A percentile compares a stretch with the other conserved stretches of the same genome.
These are phyloP conservation scores for Psylliodes chrysocephalus DNA, from an alignment of 2,888 invertebrate species.

Conservation along the genomic window DNA sequence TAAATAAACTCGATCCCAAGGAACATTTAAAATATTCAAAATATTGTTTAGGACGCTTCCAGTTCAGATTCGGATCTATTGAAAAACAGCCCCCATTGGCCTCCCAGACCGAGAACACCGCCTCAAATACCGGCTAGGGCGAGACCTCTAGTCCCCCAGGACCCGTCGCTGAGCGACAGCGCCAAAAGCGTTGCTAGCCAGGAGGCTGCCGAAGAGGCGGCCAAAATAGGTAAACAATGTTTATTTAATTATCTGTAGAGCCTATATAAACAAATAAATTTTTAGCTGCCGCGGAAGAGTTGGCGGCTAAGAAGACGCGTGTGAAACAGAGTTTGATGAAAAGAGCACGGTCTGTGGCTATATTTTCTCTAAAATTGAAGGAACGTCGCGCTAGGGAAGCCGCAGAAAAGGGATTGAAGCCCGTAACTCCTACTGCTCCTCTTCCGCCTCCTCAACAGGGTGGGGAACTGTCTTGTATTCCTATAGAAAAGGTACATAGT, in stretches of 20 bases:
- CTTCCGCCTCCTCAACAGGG: constrained; percentile 71
- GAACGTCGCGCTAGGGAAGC: constrained; percentile 83
- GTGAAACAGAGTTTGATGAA: constrained; percentile 83
- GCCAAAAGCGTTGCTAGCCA: constrained; percentile 69
- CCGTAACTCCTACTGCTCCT: constrained; percentile 61
- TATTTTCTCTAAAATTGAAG: constrained; percentile 84
- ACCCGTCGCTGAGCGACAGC: constrained; percentile 67
- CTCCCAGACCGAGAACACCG: constrained; percentile 59
- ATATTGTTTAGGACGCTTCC: constrained; percentile 63
- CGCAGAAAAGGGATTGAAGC: constrained; percentile 71
- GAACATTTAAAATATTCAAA: background rate
- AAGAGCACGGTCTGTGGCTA: constrained; percentile 85
- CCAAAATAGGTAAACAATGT: constrained; percentile 55
- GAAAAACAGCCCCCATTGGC: constrained; percentile 62
- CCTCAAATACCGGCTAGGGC: constrained; percentile 44
- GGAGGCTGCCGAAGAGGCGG: constrained; percentile 66
- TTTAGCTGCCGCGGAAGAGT: constrained; percentile 72
- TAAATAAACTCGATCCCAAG: background rate
- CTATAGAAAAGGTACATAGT: constrained; percentile 83
- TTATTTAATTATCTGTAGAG: too few species aligned
- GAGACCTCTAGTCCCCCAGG: constrained; percentile 58
- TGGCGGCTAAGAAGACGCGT: constrained; percentile 73
- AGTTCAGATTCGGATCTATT: constrained; percentile 71
- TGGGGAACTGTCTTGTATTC: constrained; percentile 85
- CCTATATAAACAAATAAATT: too few species aligned